A percentile compares a stretch with the other conserved stretches of the same genome.
Evolutionary conservation across 2,113 vertebrate genomes (phyloP).

Genomic region (Passer montanus): DNA sequence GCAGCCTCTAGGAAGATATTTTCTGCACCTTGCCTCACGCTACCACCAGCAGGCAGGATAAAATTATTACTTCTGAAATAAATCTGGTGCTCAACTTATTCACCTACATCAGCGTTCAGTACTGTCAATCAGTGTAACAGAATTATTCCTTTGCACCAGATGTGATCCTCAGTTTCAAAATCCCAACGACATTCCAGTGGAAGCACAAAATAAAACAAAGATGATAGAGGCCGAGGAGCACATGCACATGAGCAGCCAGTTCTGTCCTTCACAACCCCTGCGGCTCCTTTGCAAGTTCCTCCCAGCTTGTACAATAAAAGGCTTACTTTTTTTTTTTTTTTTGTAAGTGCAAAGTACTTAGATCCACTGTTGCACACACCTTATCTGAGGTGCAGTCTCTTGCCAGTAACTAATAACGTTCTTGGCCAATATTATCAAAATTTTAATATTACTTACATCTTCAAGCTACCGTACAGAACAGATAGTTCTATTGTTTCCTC

Average conservation of each 20-base stretch:
- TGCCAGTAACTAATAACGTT: not conserved
- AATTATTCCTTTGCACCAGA: not conserved
- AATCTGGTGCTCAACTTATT: not conserved
- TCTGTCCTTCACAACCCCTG: not conserved
- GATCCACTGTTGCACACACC: rapidly evolving
- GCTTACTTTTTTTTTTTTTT: not conserved
- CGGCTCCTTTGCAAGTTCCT: not conserved
- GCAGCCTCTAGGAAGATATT: not conserved
- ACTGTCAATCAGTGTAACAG: not conserved
- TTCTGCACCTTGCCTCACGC: not conserved
- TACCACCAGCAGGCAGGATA: not conserved
- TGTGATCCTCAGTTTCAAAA: not conserved
- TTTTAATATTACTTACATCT: not conserved
- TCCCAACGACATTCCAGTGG: not conserved
- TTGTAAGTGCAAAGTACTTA: not conserved
- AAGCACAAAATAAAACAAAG: not conserved
- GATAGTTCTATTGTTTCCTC: not conserved
- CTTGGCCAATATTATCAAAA: not conserved
- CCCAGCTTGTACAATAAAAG: not conserved
- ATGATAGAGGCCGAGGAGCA: not conserved
- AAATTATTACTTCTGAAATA: not conserved
- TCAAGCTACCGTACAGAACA: rapidly evolving
- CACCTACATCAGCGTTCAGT: not conserved
- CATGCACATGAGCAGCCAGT: not conserved
- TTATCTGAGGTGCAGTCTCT: not conserved